Base-by-base conservation (phyloP, 2,113 vertebrate species). In the Hylia prasina region DNA sequence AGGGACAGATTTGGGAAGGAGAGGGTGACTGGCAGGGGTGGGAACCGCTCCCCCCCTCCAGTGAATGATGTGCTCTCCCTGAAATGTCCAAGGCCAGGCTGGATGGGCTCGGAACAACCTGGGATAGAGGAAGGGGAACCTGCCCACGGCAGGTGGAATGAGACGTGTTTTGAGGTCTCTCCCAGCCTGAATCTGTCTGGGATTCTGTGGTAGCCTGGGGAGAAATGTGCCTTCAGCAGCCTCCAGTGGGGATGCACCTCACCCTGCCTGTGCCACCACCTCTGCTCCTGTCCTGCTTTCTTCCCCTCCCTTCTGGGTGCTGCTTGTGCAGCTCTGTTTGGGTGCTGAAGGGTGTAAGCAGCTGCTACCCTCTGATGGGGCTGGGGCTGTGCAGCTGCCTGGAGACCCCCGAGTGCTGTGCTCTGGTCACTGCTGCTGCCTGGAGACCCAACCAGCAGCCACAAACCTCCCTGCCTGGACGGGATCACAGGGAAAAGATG, bases 301-400 rank as follows among this genome's bases (percentile, higher is more conserved):
- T n/a, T n/a, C n/a, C 39, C 10, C 39, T 40, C 39, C 39, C 39
- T 40, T 40, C 13, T 40, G 42, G 10, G 15, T 2, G 23, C 39
- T 44, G n/a, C 2, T 33, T 35, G 40, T 21, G 61, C 28, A 15
- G 28, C 19, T 42, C 54, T 31, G n/a, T 1, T 17, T 57, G 8
- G 8, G 5, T 1, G 9, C 8, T 0, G 2, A 2, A 5, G 0
- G 18, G 11, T 28, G 66, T 5, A 1, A 18, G 50, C 4, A 12
- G 23, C 68, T 68, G 42, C 61, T 31, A 27, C 51, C 51, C 51
- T 39, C 3, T 40, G 40, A 3, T 15, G 24, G 31, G 15, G 16
- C 56, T 33, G 35, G 18, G 72, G 24, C 44, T 22, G 11, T 64
- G 50, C 35, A 57, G 18, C 25, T 14, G 3, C 61, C 66, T 17